Conservation (phyloP, 2,113 vertebrate species). For the Oplegnathus fasciatus region DNA sequence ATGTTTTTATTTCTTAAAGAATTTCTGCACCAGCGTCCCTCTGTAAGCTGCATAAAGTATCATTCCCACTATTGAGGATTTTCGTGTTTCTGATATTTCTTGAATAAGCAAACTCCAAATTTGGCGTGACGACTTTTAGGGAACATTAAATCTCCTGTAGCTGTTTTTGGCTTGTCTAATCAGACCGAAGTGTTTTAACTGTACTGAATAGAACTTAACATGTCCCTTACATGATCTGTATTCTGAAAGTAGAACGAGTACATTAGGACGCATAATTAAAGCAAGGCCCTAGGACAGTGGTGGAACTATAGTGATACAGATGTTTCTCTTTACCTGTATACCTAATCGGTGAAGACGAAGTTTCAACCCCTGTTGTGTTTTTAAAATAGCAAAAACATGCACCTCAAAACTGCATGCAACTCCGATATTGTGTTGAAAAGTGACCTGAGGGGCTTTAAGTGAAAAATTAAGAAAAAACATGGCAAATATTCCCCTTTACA, state of each 20-base stretch:
- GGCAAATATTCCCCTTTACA: slow-evolving; percentile 47
- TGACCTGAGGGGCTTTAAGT: slow-evolving; percentile 35
- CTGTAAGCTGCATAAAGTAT: background rate
- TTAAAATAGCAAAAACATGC: background rate
- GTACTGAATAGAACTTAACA: background rate
- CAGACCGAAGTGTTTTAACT: background rate
- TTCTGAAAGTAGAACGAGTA: background rate
- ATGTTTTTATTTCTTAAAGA: slow-evolving; percentile 19
- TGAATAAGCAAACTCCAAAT: slow-evolving; percentile 24
- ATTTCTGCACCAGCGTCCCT: background rate
- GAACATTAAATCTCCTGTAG: background rate
- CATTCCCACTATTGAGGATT: background rate
- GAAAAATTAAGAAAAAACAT: slow-evolving; percentile 45
- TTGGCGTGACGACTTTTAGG: background rate
- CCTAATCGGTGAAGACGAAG: background rate
- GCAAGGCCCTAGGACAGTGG: background rate
- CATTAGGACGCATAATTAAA: background rate
- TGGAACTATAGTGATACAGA: background rate
- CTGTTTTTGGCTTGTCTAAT: slow-evolving; percentile 39
- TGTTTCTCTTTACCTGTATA: background rate
- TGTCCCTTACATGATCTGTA: background rate
- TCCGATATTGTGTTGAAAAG: slow-evolving; percentile 9
- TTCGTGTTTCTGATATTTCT: slow-evolving; percentile 23
- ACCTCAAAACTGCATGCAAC: background rate
- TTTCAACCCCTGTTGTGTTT: background rate